phyloP scores from a whole-genome alignment of 2,113 vertebrate genomes.

The Aythya baeri region DNA sequence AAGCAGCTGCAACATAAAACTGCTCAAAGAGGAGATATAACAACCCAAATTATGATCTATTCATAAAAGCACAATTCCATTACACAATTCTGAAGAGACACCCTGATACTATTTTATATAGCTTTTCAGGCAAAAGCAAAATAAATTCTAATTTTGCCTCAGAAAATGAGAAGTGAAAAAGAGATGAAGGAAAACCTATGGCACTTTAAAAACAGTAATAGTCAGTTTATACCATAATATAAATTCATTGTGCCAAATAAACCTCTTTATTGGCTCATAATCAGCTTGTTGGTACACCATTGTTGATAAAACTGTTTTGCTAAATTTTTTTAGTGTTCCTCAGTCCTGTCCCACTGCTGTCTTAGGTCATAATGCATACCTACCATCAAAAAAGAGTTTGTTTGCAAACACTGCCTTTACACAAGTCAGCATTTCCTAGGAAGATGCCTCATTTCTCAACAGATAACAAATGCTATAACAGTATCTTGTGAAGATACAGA shows the following conservation, averaged over 20 bases:
- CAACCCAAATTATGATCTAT: background rate
- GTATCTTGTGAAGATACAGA: background rate
- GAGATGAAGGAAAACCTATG: background rate
- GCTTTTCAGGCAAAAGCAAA: background rate
- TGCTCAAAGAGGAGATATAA: background rate
- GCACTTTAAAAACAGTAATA: background rate
- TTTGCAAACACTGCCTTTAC: background rate
- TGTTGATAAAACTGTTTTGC: background rate
- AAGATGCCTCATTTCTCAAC: background rate
- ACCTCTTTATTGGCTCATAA: background rate
- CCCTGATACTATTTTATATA: background rate
- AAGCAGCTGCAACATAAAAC: background rate
- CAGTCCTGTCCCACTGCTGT: background rate
- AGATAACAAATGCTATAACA: accelerated
- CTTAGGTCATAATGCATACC: background rate
- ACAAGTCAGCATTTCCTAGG: background rate
- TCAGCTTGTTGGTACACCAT: background rate
- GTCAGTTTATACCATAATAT: background rate
- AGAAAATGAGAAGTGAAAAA: background rate
- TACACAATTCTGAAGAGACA: background rate
- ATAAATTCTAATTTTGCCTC: slow-evolving; percentile 5
- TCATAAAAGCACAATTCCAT: background rate
- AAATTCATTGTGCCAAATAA: background rate
- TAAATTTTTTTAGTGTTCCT: background rate
- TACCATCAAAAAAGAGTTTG: background rate